Conservation (phyloP, 2,797 vertebrate genomes). For the Acanthurus leucopareius region DNA sequence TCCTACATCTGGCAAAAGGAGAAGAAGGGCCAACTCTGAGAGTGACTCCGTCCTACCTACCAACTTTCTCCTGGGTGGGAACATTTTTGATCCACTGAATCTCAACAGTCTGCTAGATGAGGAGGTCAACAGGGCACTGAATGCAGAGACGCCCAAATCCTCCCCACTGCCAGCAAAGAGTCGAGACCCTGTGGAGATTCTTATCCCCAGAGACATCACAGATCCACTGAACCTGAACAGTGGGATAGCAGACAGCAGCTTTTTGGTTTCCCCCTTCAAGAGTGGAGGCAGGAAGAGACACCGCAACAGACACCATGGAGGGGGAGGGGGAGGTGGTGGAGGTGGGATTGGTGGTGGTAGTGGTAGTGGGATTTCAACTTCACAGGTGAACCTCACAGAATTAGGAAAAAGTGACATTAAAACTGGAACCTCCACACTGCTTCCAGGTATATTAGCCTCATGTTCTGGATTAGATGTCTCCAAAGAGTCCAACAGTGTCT, state of each 20-base stretch:
- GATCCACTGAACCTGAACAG: constrained; percentile 94
- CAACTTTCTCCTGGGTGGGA: constrained; percentile 94
- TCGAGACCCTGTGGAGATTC: constrained; percentile 93
- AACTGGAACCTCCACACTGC: constrained; percentile 41
- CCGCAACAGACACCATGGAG: constrained; percentile 89
- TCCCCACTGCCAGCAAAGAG: constrained; percentile 91
- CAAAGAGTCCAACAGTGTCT: constrained; percentile 68
- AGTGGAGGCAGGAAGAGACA: constrained; percentile 88
- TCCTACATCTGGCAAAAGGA: constrained; percentile 88
- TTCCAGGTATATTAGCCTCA: constrained; percentile 45
- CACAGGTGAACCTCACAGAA: constrained; percentile 72
- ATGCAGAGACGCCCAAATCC: constrained; percentile 95
- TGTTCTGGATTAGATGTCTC: constrained; percentile 64
- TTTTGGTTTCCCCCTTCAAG: constrained; percentile 87
- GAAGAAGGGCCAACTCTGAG: constrained; percentile 91
- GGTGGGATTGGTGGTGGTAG: constrained; percentile 21
- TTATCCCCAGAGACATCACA: constrained; percentile 95
- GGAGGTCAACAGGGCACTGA: constrained; percentile 93
- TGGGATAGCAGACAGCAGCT: constrained; percentile 83
- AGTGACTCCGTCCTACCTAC: constrained; percentile 93
- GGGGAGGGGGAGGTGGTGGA: constrained; percentile 36
- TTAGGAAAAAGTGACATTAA: constrained; percentile 68
- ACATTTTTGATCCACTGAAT: constrained; percentile 96
- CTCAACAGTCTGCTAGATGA: constrained; percentile 96
- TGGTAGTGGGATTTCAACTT: constrained; percentile 54